Evolutionary conservation across 2,888 invertebrate species (phyloP), one percentile per base, ranked within the genome.

Genomic region (Scaeva pyrastri): DNA sequence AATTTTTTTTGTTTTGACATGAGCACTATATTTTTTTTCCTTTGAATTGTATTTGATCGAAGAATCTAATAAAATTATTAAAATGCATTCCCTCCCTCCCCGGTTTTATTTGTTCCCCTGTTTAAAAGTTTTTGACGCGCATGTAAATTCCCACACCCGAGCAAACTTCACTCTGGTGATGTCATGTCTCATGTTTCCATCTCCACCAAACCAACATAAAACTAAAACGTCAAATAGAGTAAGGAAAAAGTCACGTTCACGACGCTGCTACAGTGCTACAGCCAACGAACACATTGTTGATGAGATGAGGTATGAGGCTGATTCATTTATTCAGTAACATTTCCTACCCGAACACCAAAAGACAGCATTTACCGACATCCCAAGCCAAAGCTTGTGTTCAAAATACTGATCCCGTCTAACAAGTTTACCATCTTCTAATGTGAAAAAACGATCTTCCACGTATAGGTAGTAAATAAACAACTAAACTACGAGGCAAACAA

Each of bases 331-430:
- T 36, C 23, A 31, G 1, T 31, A 2, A 58, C 0, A 62, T n/a
- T n/a, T n/a, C n/a, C n/a, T n/a, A n/a, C n/a, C n/a, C n/a, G 3
- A 41, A 64, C 6, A n/a, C 12, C 1, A 26, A 62, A 23, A 64
- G 16, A n/a, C n/a, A 64, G 26, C 64, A 11, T 31, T 12, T 8
- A 26, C n/a, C 14, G 5, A 5, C 11, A 21, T 26, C 5, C 52
- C 66, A 60, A 50, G 52, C 56, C 21, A 14, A 50, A 50, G 12
- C 50, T 52, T 26, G 8, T 26, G 26, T 52, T 52, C 23, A 71
- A 75, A 80, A 60, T 52, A 70, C 66, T 72, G 71, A 77, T 80
- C 84, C 58, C 58, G 84, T 84, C 70, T 84, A 75, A 79, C 84
- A 66, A 75, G 84, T 84, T 84, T 84, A 62, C 36, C 48, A 48